Conservation (phyloP, 1,140 invertebrate genomes). For the Berghia stephanieae region DNA sequence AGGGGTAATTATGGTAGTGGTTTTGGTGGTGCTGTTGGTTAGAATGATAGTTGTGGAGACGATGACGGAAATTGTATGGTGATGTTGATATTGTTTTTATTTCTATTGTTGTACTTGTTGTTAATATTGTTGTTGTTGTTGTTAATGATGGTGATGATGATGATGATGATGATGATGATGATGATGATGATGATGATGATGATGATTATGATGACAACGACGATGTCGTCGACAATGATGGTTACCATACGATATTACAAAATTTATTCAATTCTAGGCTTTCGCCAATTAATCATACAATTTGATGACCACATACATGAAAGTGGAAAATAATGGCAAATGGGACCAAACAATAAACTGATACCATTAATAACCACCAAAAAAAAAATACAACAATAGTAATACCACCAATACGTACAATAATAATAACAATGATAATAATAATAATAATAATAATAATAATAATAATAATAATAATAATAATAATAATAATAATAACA, state of each 20-base stretch:
- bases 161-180: neutral
- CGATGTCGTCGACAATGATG: neutral
- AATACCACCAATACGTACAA: neutral
- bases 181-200: neutral
- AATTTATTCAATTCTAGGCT: neutral
- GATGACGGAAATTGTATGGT: neutral
- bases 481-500: neutral
- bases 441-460: neutral
- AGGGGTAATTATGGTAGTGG: neutral
- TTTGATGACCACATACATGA: neutral
- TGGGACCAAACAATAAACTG: too few relatives aligned
- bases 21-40: neutral
- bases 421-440: neutral
- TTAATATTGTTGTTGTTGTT: neutral
- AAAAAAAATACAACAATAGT: too few relatives aligned
- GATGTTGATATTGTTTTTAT: neutral
- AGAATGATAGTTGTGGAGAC: neutral
- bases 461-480: neutral
- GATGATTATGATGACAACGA: neutral
- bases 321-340: neutral
- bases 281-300: neutral
- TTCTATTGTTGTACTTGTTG: neutral
- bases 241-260: neutral
- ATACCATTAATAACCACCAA: too few relatives aligned
- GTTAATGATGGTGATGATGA: neutral